Conservation (phyloP, 1,140 invertebrate species). For the Eupristina koningsbergeri region DNA sequence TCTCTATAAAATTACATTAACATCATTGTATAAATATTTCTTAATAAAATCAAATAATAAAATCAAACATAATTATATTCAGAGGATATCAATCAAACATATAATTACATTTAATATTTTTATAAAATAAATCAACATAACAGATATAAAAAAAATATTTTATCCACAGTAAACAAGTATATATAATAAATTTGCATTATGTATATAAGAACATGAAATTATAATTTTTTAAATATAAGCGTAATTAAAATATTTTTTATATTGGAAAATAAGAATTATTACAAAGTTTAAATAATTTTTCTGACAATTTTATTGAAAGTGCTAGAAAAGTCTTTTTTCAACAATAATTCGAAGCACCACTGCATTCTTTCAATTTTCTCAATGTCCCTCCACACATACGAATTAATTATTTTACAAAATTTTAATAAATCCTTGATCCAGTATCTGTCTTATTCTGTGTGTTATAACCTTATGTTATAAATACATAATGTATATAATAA, state of each 20-base stretch:
- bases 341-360: constrained; percentile 48
- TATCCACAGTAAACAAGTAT: constrained; percentile 8
- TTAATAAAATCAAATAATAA: neutral
- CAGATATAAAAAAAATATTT: neutral
- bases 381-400: constrained; percentile 37
- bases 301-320: constrained; percentile 40
- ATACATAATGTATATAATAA: constrained; percentile 42
- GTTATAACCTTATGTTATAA: constrained; percentile 31
- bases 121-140: constrained; percentile 17
- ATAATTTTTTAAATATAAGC: constrained; percentile 4
- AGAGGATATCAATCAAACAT: neutral
- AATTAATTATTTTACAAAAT: constrained; percentile 50
- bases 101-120: neutral
- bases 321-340: constrained; percentile 38
- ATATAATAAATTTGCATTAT: constrained; percentile 9
- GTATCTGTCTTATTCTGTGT: constrained; percentile 24
- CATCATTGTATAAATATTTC: constrained; percentile 1
- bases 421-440: constrained; percentile 40
- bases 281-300: constrained; percentile 32
- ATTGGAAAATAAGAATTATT: constrained; percentile 33
- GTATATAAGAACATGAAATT: neutral
- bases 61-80: neutral
- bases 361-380: constrained; percentile 34
- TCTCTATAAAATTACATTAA: neutral
- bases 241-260: constrained; percentile 2